Percentiles rank a stretch among this genome's conserved stretches.
These are phyloP conservation scores for Drosophila ogumai DNA, from an alignment of 1,140 invertebrate species.

Conservation along the genomic window DNA sequence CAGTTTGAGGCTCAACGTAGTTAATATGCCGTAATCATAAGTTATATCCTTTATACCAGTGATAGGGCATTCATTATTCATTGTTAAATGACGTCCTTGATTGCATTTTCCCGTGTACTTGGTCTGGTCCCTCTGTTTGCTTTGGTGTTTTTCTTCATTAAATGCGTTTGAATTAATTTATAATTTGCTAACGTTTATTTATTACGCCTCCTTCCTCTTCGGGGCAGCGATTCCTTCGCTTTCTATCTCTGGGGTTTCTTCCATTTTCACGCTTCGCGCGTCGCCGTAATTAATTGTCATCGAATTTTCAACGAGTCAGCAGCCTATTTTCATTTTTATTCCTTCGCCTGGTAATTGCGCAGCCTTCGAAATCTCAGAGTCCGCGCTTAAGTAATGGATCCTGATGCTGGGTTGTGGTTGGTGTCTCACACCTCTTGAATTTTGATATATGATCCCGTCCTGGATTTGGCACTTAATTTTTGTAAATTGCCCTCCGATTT, in stretches of 20 bases:
- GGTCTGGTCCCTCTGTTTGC: conserved; percentile 30
- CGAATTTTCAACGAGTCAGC: conserved; percentile 78
- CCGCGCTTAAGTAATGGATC: conserved; percentile 16
- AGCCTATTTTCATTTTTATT: conserved; percentile 51
- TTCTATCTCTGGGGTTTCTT: conserved; percentile 15
- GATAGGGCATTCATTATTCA: not conserved
- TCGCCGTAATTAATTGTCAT: conserved; percentile 80
- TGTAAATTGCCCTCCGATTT: conserved; percentile 12
- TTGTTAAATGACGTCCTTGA: not conserved
- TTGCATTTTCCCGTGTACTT: not conserved
- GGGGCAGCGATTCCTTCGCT: conserved; percentile 9
- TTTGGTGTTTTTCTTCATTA: conserved; percentile 77
- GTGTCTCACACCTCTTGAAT: conserved; percentile 48
- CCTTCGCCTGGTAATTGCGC: conserved; percentile 42
- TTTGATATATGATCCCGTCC: conserved; percentile 56
- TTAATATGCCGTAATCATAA: not conserved
- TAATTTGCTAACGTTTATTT: conserved; percentile 79
- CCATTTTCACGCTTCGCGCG: conserved; percentile 74
- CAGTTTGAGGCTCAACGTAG: not conserved
- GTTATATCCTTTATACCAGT: not conserved
- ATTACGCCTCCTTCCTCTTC: conserved; percentile 33
- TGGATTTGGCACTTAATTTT: conserved; percentile 5
- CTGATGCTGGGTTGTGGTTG: conserved; percentile 15
- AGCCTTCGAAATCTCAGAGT: conserved; percentile 12
- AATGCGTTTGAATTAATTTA: conserved; percentile 81